Percentiles rank a stretch among this genome's conserved stretches.
Conservation (phyloP, 2,113 vertebrate species). For the Spheniscus mendiculus region DNA sequence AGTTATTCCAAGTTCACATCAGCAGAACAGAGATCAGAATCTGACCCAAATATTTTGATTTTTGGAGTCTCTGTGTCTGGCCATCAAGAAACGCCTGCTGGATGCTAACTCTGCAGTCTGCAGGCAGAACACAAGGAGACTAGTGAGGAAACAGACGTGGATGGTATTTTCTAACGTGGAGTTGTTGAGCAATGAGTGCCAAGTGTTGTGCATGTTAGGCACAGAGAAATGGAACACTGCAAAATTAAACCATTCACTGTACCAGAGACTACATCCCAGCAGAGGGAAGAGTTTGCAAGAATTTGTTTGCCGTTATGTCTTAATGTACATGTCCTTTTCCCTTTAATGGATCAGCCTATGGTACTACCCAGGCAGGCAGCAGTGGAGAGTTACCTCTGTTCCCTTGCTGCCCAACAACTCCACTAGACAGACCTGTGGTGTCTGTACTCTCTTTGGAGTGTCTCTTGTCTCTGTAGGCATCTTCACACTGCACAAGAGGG, state of each 20-base stretch:
- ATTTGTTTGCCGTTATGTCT: not conserved
- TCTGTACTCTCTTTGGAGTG: not conserved
- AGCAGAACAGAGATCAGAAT: not conserved
- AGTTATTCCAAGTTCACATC: conserved; percentile 3
- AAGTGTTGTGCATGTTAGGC: not conserved
- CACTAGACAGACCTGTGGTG: not conserved
- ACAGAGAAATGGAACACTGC: not conserved
- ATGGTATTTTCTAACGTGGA: not conserved
- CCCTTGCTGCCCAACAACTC: not conserved
- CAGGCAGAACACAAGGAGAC: not conserved
- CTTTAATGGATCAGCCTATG: not conserved
- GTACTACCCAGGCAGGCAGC: not conserved
- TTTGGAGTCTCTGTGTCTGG: conserved; percentile 39
- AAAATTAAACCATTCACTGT: not conserved
- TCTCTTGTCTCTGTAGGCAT: not conserved
- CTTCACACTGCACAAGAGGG: not conserved
- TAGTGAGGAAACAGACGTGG: not conserved
- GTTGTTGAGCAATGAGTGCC: not conserved
- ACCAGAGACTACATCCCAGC: not conserved
- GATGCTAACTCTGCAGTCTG: not conserved
- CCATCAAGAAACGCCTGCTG: not conserved
- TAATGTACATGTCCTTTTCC: not conserved
- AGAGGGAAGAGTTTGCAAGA: not conserved
- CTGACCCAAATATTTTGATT: not conserved
- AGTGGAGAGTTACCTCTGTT: not conserved